phyloP scores from a whole-genome alignment of 2,113 vertebrate species.

The Ancistrus triradiatus region DNA sequence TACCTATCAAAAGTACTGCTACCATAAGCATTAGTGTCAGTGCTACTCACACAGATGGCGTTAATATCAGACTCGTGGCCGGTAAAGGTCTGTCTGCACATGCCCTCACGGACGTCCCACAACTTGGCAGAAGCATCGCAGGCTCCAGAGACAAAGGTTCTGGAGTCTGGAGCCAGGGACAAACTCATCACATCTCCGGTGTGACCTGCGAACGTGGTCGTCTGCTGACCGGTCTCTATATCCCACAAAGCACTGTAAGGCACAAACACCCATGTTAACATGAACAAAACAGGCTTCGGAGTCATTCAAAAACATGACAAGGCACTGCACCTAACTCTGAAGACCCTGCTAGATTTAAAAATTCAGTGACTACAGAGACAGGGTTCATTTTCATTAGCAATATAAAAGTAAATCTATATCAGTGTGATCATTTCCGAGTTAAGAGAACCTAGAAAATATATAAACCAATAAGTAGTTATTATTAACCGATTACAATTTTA shows the following conservation, averaged over 20 bases:
- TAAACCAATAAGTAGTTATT: no score
- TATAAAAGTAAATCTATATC: no score
- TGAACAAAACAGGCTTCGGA: neutral
- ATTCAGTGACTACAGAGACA: no score
- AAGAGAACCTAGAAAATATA: no score
- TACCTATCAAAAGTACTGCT: no score
- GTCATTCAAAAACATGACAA: no score
- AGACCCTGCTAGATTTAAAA: no score
- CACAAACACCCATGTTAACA: no score
- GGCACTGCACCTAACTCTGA: no score
- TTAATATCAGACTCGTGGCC: slow-evolving; percentile 99
- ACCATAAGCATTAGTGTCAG: neutral
- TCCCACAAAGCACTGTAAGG: slow-evolving; percentile 90
- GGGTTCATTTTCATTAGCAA: no score
- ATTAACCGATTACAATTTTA: no score
- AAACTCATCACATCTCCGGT: slow-evolving; percentile 98
- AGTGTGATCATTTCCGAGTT: no score
- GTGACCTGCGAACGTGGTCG: slow-evolving; percentile 96
- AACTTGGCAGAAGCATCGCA: slow-evolving; percentile 98
- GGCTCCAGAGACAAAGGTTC: slow-evolving; percentile 96
- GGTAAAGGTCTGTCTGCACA: slow-evolving; percentile 98
- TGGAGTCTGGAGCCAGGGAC: slow-evolving; percentile 89
- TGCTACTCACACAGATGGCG: slow-evolving; percentile 89
- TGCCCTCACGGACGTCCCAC: slow-evolving; percentile 98
- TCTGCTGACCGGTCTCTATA: slow-evolving; percentile 99